A percentile compares a stretch with the other conserved stretches of the same genome.
Evolutionary conservation across 2,797 vertebrate genomes (phyloP).

Genomic region (Megaceryle alcyon): DNA sequence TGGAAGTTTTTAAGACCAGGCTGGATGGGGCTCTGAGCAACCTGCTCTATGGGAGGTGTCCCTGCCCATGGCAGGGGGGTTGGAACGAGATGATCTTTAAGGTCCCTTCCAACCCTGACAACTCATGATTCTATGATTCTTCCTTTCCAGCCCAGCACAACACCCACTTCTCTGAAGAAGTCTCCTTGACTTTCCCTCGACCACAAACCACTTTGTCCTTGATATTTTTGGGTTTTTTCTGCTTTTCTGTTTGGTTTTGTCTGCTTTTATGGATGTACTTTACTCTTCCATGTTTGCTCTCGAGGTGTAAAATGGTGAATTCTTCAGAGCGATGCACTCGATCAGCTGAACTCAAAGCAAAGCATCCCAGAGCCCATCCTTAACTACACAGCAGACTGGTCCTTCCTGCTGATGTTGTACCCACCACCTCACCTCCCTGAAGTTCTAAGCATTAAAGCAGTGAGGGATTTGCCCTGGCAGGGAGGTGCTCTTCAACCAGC

Average conservation of each 20-base stretch:
- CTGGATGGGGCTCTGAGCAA: no score
- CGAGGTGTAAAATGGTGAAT: neutral
- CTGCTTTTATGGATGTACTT: neutral
- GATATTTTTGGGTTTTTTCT: neutral
- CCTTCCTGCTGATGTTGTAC: neutral
- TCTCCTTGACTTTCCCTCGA: neutral
- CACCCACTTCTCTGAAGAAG: neutral
- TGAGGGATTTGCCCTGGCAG: neutral
- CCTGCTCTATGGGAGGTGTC: no score
- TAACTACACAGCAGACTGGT: rapidly evolving
- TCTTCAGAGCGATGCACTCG: neutral
- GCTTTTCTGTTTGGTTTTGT: neutral
- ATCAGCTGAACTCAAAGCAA: neutral
- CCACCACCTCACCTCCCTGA: rapidly evolving
- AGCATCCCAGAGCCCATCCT: neutral
- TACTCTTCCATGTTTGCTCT: neutral
- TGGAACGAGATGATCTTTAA: no score
- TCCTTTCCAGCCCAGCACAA: neutral
- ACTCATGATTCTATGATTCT: neutral
- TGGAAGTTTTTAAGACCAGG: no score
- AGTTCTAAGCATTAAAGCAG: neutral
- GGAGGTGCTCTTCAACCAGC: neutral
- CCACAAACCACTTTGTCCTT: neutral
- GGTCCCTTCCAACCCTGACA: no score
- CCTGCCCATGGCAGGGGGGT: no score